These are phyloP conservation scores for Cynodonichthys magdalenae DNA, from an alignment of 2,797 vertebrate genomes.

Conservation along the genomic window DNA sequence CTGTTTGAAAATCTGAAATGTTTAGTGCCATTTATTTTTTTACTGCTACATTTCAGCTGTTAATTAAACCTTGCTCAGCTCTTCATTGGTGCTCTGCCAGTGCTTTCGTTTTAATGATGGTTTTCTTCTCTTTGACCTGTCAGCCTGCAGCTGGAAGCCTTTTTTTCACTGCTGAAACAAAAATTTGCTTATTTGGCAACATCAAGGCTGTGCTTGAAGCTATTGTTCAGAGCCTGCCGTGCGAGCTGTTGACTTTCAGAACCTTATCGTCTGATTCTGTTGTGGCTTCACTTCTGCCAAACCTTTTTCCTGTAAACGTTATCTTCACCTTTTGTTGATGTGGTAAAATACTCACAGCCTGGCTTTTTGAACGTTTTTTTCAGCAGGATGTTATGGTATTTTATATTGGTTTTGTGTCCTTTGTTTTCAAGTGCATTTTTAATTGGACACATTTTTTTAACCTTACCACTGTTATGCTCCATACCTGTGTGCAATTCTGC, in stretches of 20 bases:
- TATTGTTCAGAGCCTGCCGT: not conserved
- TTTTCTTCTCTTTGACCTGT: slow-evolving; percentile 3
- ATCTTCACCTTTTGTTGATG: not conserved
- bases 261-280: slow-evolving; percentile 1
- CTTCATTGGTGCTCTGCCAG: not conserved
- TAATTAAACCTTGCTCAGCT: not conserved
- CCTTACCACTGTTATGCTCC: not conserved
- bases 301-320: not conserved
- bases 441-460: no score
- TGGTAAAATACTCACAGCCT: not conserved
- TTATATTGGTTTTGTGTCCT: not conserved
- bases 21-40: not conserved
- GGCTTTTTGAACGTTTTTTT: not conserved
- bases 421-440: not conserved
- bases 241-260: slow-evolving; percentile 5
- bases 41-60: not conserved
- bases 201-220: slow-evolving; percentile 8
- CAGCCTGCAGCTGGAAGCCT: slow-evolving; percentile 7
- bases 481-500: not conserved
- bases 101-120: not conserved
- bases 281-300: not conserved
- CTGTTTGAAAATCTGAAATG: not conserved
- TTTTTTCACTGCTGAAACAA: slow-evolving; percentile 7
- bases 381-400: not conserved
- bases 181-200: slow-evolving; percentile 8